Evolutionary conservation across 2,888 invertebrate genomes (phyloP).

Genomic region (Tetramorium bicarinatum): DNA sequence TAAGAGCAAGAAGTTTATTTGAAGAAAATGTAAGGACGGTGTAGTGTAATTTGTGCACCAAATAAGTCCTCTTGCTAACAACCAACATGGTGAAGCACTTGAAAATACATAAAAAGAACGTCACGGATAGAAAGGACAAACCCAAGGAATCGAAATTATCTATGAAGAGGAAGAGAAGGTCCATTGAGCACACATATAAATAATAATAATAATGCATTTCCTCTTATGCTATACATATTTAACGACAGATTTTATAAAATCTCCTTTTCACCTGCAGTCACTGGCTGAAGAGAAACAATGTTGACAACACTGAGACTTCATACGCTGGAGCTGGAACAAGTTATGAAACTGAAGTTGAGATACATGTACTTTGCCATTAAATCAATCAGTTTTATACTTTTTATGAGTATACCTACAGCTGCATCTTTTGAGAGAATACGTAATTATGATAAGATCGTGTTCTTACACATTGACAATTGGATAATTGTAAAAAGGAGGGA

Average conservation of each 20-base stretch:
- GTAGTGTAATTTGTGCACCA: background rate
- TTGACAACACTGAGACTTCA: constrained; percentile 5
- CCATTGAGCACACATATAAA: background rate
- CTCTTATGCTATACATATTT: background rate
- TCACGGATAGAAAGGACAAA: background rate
- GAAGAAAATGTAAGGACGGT: background rate
- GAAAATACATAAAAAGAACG: background rate
- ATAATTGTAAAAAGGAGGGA: background rate
- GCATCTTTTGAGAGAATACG: background rate
- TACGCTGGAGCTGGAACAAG: constrained; percentile 31
- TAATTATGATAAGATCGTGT: background rate
- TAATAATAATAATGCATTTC: constrained; percentile 15
- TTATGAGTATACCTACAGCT: background rate
- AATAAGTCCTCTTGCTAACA: background rate
- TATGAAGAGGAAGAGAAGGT: background rate
- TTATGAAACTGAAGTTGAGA: background rate
- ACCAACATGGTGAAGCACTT: background rate
- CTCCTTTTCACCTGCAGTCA: background rate
- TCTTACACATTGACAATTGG: background rate
- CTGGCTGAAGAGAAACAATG: background rate
- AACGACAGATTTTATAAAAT: background rate
- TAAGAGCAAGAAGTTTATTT: background rate
- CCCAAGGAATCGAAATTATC: background rate
- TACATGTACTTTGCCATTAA: background rate
- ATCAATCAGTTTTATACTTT: background rate